These are phyloP conservation scores for Clarias laeviceps DNA, from an alignment of 2,797 vertebrate species.

Conservation along the genomic window DNA sequence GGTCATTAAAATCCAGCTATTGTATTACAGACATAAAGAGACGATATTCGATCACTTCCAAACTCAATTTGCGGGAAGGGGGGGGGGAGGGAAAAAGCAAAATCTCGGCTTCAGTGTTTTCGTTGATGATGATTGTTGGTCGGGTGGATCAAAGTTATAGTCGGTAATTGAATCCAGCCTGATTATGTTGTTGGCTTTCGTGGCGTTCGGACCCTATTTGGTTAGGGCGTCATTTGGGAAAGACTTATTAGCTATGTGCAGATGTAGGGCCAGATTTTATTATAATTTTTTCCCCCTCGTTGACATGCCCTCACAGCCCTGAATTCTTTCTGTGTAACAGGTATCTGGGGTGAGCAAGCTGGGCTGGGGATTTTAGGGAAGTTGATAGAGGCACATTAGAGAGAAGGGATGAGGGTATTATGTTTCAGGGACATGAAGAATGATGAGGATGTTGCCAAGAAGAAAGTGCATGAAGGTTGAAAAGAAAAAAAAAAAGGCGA, in stretches of 20 bases:
- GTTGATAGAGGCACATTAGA: constrained; percentile 46
- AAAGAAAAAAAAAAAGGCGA: not conserved
- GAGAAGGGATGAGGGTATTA: constrained; percentile 42
- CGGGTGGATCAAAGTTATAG: constrained; percentile 73
- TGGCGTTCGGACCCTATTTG: constrained; percentile 64
- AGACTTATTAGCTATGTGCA: constrained; percentile 54
- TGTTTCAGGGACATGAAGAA: constrained; percentile 40
- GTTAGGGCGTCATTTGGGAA: constrained; percentile 49
- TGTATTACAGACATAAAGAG: constrained; percentile 23
- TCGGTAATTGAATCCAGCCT: constrained; percentile 76
- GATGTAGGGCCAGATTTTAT: constrained; percentile 54
- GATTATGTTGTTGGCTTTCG: constrained; percentile 75
- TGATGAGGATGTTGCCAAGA: constrained; percentile 32
- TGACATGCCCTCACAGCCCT: constrained; percentile 55
- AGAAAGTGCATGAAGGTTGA: constrained; percentile 7
- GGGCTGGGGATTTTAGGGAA: constrained; percentile 44
- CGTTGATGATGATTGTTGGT: constrained; percentile 69
- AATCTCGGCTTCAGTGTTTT: constrained; percentile 64
- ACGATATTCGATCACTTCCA: not conserved
- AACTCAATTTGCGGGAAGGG: constrained; percentile 22
- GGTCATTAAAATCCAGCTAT: constrained; percentile 21
- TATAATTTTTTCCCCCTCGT: not conserved
- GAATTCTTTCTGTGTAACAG: constrained; percentile 58
- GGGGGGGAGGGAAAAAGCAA: not conserved
- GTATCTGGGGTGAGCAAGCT: constrained; percentile 52